Conservation (phyloP, 2,113 vertebrate genomes). For the Xiphias gladius region DNA sequence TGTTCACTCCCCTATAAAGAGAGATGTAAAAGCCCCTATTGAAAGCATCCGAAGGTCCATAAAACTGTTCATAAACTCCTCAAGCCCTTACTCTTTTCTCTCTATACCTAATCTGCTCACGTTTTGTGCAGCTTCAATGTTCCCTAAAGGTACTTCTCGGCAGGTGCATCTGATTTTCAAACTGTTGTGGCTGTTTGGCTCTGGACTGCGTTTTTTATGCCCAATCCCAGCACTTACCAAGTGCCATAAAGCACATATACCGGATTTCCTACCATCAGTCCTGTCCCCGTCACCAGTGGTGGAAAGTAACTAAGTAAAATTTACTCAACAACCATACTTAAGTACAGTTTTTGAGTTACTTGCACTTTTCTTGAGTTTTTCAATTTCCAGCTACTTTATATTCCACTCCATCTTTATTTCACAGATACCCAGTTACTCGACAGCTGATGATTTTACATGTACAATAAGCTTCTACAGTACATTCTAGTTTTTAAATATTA, state of each 20-base stretch:
- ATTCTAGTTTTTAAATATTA: no score
- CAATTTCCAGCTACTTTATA: neutral
- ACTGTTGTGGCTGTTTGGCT: conserved; percentile 1
- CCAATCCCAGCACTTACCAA: neutral
- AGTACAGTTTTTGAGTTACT: neutral
- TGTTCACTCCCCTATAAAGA: conserved; percentile 71
- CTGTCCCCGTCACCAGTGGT: neutral
- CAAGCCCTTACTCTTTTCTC: conserved; percentile 40
- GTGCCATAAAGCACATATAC: neutral
- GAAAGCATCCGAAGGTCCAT: conserved; percentile 76
- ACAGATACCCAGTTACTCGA: no score
- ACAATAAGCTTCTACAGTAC: no score
- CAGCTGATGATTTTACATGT: neutral
- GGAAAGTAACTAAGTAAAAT: neutral
- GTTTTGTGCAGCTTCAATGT: conserved; percentile 38
- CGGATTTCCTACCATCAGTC: neutral
- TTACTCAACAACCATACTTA: no score
- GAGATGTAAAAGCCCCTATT: conserved; percentile 71
- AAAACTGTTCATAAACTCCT: conserved; percentile 79
- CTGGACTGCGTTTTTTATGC: conserved; percentile 14
- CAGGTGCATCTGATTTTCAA: conserved; percentile 41
- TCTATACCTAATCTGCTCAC: conserved; percentile 30
- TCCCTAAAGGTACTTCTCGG: conserved; percentile 42
- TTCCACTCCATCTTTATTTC: no score
- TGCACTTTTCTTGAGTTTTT: neutral